Conservation (phyloP, 1,140 invertebrate genomes). For the Micrasema minimum region DNA sequence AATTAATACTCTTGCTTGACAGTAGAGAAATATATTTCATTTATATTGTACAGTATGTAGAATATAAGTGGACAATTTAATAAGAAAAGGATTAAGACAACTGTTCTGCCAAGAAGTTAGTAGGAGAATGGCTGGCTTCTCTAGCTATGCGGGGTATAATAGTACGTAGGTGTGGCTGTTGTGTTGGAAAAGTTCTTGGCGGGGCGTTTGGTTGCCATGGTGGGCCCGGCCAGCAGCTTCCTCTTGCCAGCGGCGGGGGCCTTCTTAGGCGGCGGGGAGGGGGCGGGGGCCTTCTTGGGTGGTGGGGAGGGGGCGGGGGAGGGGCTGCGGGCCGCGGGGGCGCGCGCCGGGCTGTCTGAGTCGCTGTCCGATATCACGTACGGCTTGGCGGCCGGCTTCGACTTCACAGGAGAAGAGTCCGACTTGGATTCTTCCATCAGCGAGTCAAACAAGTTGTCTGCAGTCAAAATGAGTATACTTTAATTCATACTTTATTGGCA, state of each 20-base stretch:
- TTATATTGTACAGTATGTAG: too few species aligned
- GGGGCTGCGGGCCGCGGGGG: slow-evolving; percentile 34
- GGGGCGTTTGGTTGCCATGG: slow-evolving; percentile 58
- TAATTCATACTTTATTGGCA: not conserved
- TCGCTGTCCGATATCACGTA: slow-evolving; percentile 60
- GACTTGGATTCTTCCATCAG: slow-evolving; percentile 60
- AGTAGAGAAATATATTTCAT: too few species aligned
- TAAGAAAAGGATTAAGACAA: too few species aligned
- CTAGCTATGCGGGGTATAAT: too few species aligned
- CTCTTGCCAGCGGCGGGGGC: slow-evolving; percentile 56
- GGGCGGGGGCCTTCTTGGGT: slow-evolving; percentile 56
- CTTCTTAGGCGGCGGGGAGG: slow-evolving; percentile 57
- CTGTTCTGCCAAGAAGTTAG: too few species aligned
- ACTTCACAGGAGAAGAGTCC: slow-evolving; percentile 9
- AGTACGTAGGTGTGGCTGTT: too few species aligned
- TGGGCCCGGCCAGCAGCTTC: slow-evolving; percentile 58
- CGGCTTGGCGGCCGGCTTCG: slow-evolving; percentile 17
- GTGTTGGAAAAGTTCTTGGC: slow-evolving; percentile 57
- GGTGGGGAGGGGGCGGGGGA: slow-evolving; percentile 50
- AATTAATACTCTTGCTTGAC: too few species aligned
- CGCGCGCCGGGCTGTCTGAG: slow-evolving; percentile 1
- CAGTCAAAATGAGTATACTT: slow-evolving; percentile 35
- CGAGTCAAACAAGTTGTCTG: slow-evolving; percentile 66
- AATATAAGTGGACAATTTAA: too few species aligned
- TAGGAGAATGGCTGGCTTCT: too few species aligned